A percentile compares a stretch with the other conserved stretches of the same genome.
phyloP scores from a whole-genome alignment of 1,140 invertebrate species.

The Ceratina japonica region DNA sequence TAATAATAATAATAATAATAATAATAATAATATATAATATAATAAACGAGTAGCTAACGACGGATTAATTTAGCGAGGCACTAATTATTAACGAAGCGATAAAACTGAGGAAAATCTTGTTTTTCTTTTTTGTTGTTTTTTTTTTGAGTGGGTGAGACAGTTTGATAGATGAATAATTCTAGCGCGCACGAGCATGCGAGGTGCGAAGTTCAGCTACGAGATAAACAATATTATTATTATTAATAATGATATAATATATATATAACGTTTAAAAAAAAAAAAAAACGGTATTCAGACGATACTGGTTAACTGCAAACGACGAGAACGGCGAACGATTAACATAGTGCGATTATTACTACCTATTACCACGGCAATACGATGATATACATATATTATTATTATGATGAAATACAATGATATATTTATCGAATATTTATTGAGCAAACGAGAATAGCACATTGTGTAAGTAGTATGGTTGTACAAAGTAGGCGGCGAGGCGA shows the following conservation, averaged over 20 bases:
- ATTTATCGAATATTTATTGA: constrained; percentile 79
- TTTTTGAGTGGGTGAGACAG: no score
- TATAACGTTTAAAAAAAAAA: constrained; percentile 34
- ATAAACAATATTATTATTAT: constrained; percentile 39
- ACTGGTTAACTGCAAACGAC: constrained; percentile 48
- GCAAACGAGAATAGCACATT: constrained; percentile 68
- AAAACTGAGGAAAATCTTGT: no score
- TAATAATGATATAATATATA: constrained; percentile 38
- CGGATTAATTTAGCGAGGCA: no score
- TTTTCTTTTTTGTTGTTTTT: no score
- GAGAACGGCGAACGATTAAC: constrained; percentile 53
- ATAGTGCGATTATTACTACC: constrained; percentile 63
- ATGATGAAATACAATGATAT: constrained; percentile 72
- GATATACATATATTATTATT: constrained; percentile 66
- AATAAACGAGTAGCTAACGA: no score
- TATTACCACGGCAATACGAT: constrained; percentile 60
- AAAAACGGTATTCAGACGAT: constrained; percentile 22
- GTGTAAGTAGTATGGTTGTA: constrained; percentile 71
- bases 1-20: no score
- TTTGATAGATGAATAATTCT: no score
- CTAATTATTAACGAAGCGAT: no score
- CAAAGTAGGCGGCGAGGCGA: constrained; percentile 69
- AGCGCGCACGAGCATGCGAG: no score
- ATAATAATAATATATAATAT: no score
- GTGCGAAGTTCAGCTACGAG: no score